Evolutionary conservation across 2,113 vertebrate species (phyloP).

Genomic region (Syngnathoides biaculeatus): DNA sequence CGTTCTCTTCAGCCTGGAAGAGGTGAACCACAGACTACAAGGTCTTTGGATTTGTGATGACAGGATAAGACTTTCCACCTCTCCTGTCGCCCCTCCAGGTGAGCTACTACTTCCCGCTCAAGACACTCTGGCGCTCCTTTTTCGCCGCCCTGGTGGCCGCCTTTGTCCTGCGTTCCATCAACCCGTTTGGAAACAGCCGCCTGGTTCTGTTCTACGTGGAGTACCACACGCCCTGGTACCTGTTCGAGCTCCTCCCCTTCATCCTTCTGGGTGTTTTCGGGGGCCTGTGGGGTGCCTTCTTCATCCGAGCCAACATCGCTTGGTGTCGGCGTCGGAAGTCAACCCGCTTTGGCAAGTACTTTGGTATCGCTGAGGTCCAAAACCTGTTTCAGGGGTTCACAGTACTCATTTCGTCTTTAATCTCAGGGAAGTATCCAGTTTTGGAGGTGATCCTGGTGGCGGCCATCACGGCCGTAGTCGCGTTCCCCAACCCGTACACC

Average conservation of each 20-base stretch:
- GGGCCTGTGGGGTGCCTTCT: slow-evolving; percentile 97
- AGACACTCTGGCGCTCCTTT: slow-evolving; percentile 97
- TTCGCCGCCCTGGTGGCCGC: slow-evolving; percentile 97
- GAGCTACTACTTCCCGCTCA: slow-evolving; percentile 98
- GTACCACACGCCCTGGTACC: slow-evolving; percentile 98
- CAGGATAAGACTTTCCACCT: neutral
- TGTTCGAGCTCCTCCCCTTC: slow-evolving; percentile 97
- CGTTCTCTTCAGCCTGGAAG: slow-evolving; percentile 96
- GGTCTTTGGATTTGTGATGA: neutral
- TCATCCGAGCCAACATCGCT: slow-evolving; percentile 95
- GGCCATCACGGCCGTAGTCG: slow-evolving; percentile 90
- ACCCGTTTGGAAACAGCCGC: slow-evolving; percentile 96
- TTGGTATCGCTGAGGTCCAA: neutral
- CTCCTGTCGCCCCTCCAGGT: slow-evolving; percentile 71
- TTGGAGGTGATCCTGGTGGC: slow-evolving; percentile 95
- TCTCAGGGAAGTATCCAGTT: slow-evolving; percentile 88
- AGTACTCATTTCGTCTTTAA: too few relatives aligned
- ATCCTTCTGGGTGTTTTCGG: slow-evolving; percentile 97
- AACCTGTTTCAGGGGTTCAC: too few relatives aligned
- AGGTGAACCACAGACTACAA: slow-evolving; percentile 71
- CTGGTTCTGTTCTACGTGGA: slow-evolving; percentile 98
- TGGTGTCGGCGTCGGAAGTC: slow-evolving; percentile 97
- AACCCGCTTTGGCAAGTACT: slow-evolving; percentile 86
- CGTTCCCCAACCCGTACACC: slow-evolving; percentile 95
- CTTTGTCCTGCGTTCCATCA: slow-evolving; percentile 96